A percentile compares a stretch with the other conserved stretches of the same genome.
phyloP scores from a whole-genome alignment of 2,797 vertebrate genomes.

The Hozukius guyotensis region DNA sequence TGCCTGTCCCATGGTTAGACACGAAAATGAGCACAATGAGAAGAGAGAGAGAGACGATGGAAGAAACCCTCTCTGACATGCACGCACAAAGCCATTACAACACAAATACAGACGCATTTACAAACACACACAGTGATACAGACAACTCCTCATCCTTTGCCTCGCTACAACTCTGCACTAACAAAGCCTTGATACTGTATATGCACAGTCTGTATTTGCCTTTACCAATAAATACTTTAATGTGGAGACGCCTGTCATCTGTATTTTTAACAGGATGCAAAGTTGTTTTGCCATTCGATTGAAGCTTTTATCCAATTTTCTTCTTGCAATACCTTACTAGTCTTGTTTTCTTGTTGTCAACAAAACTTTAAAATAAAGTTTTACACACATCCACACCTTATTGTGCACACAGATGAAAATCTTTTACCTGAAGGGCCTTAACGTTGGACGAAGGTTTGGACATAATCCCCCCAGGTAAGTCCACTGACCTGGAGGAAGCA shows the following conservation, averaged over 20 bases:
- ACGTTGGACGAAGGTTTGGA: conserved; percentile 96
- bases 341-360: background rate
- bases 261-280: background rate
- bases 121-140: background rate
- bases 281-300: background rate
- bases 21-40: conserved; percentile 71
- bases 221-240: conserved; percentile 73
- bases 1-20: conserved; percentile 72
- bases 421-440: conserved; percentile 96
- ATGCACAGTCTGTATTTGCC: conserved; percentile 71
- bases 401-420: background rate
- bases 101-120: background rate
- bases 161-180: conserved; percentile 67
- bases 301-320: background rate
- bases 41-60: conserved; percentile 15
- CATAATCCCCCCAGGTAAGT: conserved; percentile 86
- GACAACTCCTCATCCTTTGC: conserved; percentile 47
- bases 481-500: conserved; percentile 86
- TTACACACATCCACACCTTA: background rate
- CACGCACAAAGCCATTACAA: conserved; percentile 45
- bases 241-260: conserved; percentile 33
- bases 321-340: background rate
- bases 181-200: conserved; percentile 63
- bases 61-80: conserved; percentile 38
- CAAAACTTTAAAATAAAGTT: background rate